These are phyloP conservation scores for Folsomia candida DNA, from an alignment of 2,888 invertebrate species.

Conservation along the genomic window DNA sequence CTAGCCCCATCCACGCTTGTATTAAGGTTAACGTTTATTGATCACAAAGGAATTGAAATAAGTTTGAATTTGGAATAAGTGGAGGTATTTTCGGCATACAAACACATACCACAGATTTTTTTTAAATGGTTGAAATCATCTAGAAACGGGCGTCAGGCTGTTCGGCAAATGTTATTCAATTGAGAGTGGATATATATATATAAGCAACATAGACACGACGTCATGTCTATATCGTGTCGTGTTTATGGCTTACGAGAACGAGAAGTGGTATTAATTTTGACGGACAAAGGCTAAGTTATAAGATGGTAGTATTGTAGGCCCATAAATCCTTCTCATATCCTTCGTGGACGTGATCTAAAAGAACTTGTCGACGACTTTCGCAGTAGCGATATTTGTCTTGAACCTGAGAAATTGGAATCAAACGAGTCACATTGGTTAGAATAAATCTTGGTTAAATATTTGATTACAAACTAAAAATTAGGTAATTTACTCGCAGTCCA, in stretches of 20 bases:
- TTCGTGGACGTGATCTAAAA: conserved; percentile 96
- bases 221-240: no score
- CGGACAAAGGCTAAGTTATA: neutral
- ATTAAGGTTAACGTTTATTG: neutral
- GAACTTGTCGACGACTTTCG: conserved; percentile 91
- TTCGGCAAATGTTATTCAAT: neutral
- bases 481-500: no score
- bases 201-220: neutral
- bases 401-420: conserved; percentile 36
- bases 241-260: neutral
- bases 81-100: neutral
- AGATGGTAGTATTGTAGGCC: conserved; percentile 71
- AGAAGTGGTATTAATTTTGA: neutral
- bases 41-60: neutral
- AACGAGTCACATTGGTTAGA: neutral
- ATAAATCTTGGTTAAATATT: neutral
- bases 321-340: conserved; percentile 98
- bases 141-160: no score
- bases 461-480: no score
- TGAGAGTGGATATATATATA: neutral
- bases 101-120: no score
- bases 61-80: neutral
- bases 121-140: neutral
- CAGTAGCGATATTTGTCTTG: conserved; percentile 74
- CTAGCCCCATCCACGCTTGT: no score